Percentiles rank a stretch among this genome's conserved stretches.
Evolutionary conservation across 2,113 vertebrate species (phyloP).

Genomic region (Puffinus mauretanicus): DNA sequence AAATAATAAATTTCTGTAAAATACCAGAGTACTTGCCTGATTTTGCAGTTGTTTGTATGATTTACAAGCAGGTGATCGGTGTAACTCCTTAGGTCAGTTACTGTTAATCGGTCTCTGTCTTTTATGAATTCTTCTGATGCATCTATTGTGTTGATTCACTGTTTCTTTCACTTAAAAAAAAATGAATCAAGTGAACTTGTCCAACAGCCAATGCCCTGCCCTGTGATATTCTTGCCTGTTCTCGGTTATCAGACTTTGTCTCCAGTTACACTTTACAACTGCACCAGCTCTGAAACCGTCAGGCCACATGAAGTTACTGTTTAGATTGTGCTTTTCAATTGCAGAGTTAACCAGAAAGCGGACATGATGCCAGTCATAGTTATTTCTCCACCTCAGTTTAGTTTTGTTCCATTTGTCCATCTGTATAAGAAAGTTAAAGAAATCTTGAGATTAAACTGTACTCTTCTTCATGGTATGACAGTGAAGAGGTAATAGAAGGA

Average conservation of each 20-base stretch:
- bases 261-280: neutral
- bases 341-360: neutral
- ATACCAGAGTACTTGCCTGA: neutral
- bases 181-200: neutral
- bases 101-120: neutral
- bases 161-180: neutral
- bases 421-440: neutral
- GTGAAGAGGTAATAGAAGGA: neutral
- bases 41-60: neutral
- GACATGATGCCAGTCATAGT: neutral
- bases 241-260: neutral
- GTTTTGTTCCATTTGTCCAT: neutral
- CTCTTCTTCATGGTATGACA: neutral
- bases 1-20: neutral
- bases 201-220: rapidly evolving
- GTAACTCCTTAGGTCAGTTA: neutral
- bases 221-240: neutral
- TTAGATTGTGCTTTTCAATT: neutral
- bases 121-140: neutral
- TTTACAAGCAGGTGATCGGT: neutral
- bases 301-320: neutral
- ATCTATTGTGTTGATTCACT: neutral
- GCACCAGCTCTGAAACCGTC: neutral
- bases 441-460: neutral
- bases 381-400: neutral